These are phyloP conservation scores for Latrodectus geometricus DNA, from an alignment of 1,140 invertebrate genomes.

Conservation along the genomic window DNA sequence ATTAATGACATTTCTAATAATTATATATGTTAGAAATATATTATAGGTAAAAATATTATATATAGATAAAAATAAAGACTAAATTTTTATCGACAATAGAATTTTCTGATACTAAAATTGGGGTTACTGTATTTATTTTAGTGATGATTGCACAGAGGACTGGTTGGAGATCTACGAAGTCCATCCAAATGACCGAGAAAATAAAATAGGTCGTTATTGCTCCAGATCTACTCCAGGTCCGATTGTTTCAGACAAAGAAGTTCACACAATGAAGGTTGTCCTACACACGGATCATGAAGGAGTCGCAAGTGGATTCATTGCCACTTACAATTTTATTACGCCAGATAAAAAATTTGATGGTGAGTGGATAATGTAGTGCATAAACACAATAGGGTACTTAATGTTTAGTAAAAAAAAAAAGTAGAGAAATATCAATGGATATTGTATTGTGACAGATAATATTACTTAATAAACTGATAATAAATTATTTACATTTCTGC, in stretches of 20 bases:
- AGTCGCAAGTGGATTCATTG: slow-evolving; percentile 91
- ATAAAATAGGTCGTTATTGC: slow-evolving; percentile 79
- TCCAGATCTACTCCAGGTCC: slow-evolving; percentile 87
- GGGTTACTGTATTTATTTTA: slow-evolving; percentile 45
- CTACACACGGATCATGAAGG: slow-evolving; percentile 85
- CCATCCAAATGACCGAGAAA: slow-evolving; percentile 82
- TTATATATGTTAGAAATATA: too few species aligned
- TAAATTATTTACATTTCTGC: too few species aligned
- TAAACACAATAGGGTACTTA: too few species aligned
- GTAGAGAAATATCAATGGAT: too few species aligned
- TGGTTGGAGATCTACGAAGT: slow-evolving; percentile 92
- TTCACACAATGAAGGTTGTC: slow-evolving; percentile 83
- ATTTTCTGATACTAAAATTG: too few species aligned
- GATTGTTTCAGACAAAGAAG: slow-evolving; percentile 87
- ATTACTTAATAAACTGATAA: too few species aligned
- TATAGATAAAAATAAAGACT: too few species aligned
- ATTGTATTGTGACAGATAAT: too few species aligned
- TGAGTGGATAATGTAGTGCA: neutral
- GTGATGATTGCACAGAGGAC: slow-evolving; percentile 82
- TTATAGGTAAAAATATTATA: too few species aligned
- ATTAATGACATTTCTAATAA: too few species aligned
- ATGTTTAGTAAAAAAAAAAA: too few species aligned
- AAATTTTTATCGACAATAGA: too few species aligned
- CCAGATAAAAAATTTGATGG: slow-evolving; percentile 55
- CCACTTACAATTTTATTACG: slow-evolving; percentile 85